Evolutionary conservation across 1,140 invertebrate genomes (phyloP), one percentile per base, ranked within the genome.

Genomic region (Drosophila pachea): DNA sequence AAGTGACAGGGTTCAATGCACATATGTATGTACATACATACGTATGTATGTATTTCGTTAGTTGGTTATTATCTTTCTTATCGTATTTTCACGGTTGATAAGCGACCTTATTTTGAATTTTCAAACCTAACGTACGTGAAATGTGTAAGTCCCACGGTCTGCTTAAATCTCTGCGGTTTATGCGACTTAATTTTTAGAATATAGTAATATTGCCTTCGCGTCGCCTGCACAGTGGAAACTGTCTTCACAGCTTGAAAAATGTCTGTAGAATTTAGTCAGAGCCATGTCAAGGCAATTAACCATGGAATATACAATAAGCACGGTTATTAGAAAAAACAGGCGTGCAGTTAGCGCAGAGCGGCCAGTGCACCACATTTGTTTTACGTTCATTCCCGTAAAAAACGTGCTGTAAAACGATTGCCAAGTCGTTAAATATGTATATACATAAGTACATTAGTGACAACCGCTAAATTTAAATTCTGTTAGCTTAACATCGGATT

Each of bases 41-140:
- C 22, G 22, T 22, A 22, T 22, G 22, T 22, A 22, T 22, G 22
- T 22, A 52, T n/a, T 40, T 16, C 35, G 45, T 29, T 52, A 11
- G 9, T 38, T 40, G 14, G 43, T 48, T 47, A 42, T 47, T 65
- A 38, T 69, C 22, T 8, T 66, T 66, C 68, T 70, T 70, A 66
- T 70, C 62, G 54, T 14, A 47, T 47, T 35, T 66, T 66, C 36
- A 66, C 49, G 53, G 35, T 59, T 29, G 68, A 70, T 70, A 70
- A 70, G 54, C 33, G 49, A 14, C 29, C 47, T 69, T 64, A 42
- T 43, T 36, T 9, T 49, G 2, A 4, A 16, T 47, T 38, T 42
- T 6, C 14, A 43, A 12, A 40, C 22, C 1, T 48, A 43, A 42
- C 16, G 9, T 48, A 47, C 2, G 3, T n/a, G n/a, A n/a, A n/a